These are phyloP conservation scores for Ceyx cyanopectus DNA, from an alignment of 2,113 vertebrate genomes.

Conservation along the genomic window DNA sequence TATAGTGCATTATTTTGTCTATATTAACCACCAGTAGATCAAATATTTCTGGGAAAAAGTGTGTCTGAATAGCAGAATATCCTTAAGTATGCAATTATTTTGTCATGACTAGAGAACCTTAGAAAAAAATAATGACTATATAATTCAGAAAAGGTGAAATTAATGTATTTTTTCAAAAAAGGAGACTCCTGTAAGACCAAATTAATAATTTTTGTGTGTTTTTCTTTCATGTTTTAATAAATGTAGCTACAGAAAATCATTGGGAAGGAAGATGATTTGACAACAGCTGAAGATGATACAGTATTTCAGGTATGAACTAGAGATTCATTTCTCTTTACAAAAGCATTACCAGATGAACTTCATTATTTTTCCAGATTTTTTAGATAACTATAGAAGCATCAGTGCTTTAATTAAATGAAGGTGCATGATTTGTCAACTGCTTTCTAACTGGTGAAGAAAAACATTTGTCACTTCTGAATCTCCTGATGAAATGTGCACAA, in stretches of 20 bases:
- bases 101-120: not conserved
- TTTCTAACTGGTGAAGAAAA: not conserved
- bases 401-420: not conserved
- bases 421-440: not conserved
- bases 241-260: conserved; percentile 92
- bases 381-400: not conserved
- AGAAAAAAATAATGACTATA: not conserved
- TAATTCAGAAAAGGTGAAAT: not conserved
- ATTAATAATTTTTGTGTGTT: conserved; percentile 16
- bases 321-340: not conserved
- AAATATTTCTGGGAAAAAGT: not conserved
- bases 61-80: not conserved
- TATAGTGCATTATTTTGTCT: not conserved
- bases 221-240: conserved; percentile 36
- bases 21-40: not conserved
- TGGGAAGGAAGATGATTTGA: conserved; percentile 83
- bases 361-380: not conserved
- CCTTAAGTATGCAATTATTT: not conserved
- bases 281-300: conserved; percentile 18
- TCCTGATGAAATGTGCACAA: not conserved
- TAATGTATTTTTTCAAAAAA: not conserved
- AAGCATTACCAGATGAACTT: not conserved
- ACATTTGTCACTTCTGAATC: not conserved
- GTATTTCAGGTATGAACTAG: conserved; percentile 68
- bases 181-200: not conserved